phyloP scores from a whole-genome alignment of 2,888 invertebrate genomes.

The Hymenopus coronatus region DNA sequence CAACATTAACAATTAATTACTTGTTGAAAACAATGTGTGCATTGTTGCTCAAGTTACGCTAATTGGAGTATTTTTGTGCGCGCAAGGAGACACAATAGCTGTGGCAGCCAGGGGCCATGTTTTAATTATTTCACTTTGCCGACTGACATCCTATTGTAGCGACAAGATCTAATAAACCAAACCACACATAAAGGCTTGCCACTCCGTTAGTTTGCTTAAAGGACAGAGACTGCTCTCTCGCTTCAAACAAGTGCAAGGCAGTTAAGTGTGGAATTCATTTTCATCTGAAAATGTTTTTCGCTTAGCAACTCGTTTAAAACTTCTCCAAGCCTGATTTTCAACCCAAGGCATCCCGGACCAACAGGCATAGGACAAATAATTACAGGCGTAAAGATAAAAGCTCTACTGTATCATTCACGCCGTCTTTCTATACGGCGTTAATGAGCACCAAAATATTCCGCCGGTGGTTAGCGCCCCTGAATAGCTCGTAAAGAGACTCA shows the following conservation, averaged over 20 bases:
- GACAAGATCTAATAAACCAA: background rate
- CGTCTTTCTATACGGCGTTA: no score
- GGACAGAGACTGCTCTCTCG: no score
- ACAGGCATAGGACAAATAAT: no score
- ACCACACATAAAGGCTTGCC: background rate
- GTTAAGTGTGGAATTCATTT: background rate
- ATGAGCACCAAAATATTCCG: no score
- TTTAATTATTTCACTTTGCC: background rate
- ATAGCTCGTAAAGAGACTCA: no score
- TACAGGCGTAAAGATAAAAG: no score
- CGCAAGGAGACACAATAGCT: background rate
- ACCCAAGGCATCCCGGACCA: no score
- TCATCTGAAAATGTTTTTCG: background rate
- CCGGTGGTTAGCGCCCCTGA: no score
- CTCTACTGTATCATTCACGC: no score
- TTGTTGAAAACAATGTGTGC: background rate
- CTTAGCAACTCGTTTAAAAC: no score
- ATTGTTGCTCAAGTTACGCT: background rate
- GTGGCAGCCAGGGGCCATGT: background rate
- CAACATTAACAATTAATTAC: background rate
- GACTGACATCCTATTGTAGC: background rate
- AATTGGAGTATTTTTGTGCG: background rate
- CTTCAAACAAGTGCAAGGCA: background rate
- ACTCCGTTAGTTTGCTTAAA: no score
- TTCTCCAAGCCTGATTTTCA: no score